These are phyloP conservation scores for Cydia fagiglandana DNA, from an alignment of 1,140 invertebrate species.

Conservation along the genomic window DNA sequence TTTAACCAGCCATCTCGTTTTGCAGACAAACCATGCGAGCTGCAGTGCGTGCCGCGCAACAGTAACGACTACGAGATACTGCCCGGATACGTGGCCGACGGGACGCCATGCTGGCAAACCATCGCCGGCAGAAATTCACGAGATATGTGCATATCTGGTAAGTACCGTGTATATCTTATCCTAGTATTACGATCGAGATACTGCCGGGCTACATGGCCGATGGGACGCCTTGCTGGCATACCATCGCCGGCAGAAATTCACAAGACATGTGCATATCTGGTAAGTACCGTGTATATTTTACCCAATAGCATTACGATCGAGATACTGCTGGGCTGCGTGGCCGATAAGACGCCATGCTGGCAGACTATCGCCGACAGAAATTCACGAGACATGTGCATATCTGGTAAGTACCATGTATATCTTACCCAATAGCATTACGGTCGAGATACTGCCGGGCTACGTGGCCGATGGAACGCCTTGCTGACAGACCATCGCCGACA, in stretches of 20 bases:
- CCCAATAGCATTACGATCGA: too few species aligned
- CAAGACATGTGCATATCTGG: neutral
- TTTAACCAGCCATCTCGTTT: constrained; percentile 29
- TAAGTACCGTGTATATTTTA: neutral
- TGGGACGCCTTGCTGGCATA: constrained; percentile 89
- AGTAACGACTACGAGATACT: constrained; percentile 85
- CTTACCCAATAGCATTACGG: too few species aligned
- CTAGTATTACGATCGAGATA: too few species aligned
- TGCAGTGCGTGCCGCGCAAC: constrained; percentile 88
- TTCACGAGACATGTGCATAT: neutral
- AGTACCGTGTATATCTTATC: neutral
- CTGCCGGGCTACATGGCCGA: constrained; percentile 68
- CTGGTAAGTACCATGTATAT: neutral
- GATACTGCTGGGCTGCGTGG: too few species aligned
- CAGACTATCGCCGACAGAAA: constrained; percentile 85
- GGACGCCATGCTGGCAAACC: constrained; percentile 89
- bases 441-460: too few species aligned
- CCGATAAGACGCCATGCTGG: constrained; percentile 89
- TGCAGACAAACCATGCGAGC: constrained; percentile 87
- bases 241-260: constrained; percentile 82
- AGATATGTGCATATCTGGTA: constrained; percentile 7
- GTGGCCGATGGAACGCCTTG: constrained; percentile 87
- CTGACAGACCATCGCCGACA: constrained; percentile 87
- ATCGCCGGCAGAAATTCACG: constrained; percentile 81
- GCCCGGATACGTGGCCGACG: constrained; percentile 86